Percentiles rank a stretch among this genome's conserved stretches.
These are phyloP conservation scores for Pachycephus smyrnensis DNA, from an alignment of 2,888 invertebrate genomes.

Conservation along the genomic window DNA sequence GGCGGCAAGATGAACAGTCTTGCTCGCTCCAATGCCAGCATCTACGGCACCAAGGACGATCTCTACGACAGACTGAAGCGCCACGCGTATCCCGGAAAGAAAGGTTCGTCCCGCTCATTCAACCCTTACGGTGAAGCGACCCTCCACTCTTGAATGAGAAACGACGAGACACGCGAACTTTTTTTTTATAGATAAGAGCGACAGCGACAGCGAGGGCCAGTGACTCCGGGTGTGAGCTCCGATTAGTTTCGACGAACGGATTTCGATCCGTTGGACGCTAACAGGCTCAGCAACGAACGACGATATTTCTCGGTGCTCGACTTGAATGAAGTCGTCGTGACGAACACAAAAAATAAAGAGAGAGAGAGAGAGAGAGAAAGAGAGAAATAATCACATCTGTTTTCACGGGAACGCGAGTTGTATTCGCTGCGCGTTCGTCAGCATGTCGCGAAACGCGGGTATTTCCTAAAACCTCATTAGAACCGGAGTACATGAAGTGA, in stretches of 20 bases:
- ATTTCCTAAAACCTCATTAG: too few species aligned
- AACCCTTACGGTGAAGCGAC: not conserved
- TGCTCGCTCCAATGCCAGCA: constrained; percentile 92
- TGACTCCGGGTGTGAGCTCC: constrained; percentile 66
- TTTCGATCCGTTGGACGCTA: constrained; percentile 9
- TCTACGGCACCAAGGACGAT: constrained; percentile 95
- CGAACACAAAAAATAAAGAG: not conserved
- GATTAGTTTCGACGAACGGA: constrained; percentile 3
- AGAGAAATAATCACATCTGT: constrained; percentile 10
- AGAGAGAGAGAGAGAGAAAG: constrained; percentile 14
- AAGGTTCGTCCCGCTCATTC: constrained; percentile 76
- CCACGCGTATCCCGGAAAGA: constrained; percentile 95
- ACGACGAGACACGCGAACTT: constrained; percentile 10
- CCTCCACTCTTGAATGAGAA: not conserved
- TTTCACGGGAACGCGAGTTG: constrained; percentile 1
- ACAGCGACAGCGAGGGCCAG: constrained; percentile 95
- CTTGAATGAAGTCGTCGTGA: too few species aligned
- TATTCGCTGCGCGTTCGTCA: too few species aligned
- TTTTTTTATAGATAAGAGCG: constrained; percentile 85
- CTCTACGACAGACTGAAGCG: constrained; percentile 94
- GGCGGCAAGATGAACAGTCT: constrained; percentile 92
- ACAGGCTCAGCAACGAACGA: too few species aligned
- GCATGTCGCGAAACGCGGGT: too few species aligned
- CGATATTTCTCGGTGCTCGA: too few species aligned
- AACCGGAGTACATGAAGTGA: too few species aligned